Evolutionary conservation across 2,888 invertebrate species (phyloP), one percentile per base, ranked within the genome.

Genomic region (Caprella mutica): DNA sequence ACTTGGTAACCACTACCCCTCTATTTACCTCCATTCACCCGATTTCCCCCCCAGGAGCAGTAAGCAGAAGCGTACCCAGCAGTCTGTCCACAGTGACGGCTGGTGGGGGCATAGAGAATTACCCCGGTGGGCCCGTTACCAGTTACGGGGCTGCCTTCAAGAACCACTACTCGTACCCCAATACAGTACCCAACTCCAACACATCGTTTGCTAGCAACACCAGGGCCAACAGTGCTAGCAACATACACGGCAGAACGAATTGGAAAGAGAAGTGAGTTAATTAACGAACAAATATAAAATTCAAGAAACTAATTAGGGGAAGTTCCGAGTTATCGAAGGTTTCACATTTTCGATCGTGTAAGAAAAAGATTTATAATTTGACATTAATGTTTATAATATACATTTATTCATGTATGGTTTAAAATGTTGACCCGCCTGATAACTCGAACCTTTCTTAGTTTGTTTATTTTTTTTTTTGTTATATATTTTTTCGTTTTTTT

Each of bases 211-310:
- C 40, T n/a, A 27, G 52, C 1, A 48, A 26, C n/a, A 29, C 58
- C 4, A 46, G 59, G 6, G 48, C 62, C 52, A 50, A 44, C 54
- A 70, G 73, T 63, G 72, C 74, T 53, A 74, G 74, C 26, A 73
- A 74, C 44, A 68, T 74, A 30, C 73, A 75, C 57, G 79, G 80
- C 42, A 77, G 85, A 60, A 81, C 84, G 55, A 85, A 85, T 73
- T 86, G 87, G 87, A 84, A 85, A 57, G 83, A 86, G 61, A 87
- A 86, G 79, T 90, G 82, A 58, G 62, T 56, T 4, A 2, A n/a
- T n/a, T n/a, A n/a, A n/a, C n/a, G n/a, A n/a, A n/a, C n/a, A n/a
- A n/a, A n/a, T n/a, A n/a, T n/a, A n/a, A n/a, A n/a, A n/a, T n/a
- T n/a, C n/a, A n/a, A n/a, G n/a, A n/a, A n/a, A n/a, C n/a, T n/a